Base-by-base conservation (phyloP, 2,888 invertebrate species). In the Melieria omissa region DNA sequence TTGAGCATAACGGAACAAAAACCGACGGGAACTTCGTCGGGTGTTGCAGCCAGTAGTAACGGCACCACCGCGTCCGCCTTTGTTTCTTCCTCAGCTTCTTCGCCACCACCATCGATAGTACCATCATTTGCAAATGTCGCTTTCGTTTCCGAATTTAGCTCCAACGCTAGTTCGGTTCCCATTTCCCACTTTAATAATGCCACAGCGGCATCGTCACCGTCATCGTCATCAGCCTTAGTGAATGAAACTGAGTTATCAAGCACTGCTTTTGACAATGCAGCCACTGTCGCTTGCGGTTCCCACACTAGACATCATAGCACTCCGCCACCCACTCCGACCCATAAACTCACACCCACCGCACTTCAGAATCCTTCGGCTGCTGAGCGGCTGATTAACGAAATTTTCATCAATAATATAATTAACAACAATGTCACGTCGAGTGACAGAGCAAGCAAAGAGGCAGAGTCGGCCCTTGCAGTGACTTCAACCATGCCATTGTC, bases 1-100 rank as follows among this genome's bases (percentile, higher is more conserved):
- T 86, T 92, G 73, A 90, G 90, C 74, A 90, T 92, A 79, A 90
- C 90, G 79, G 91, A 91, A 82, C 85, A 87, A 80, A 88, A 87
- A 81, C 86, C 86, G 79, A 77, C 85, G 76, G 84, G 85, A 66
- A 65, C 74, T 70, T 79, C 78, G 73, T 74, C 78, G 75, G 69
- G 75, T 67, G 73, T 79, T 74, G 77, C 77, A 78, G 76, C 81
- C 65, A 67, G 75, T 65, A 72, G 57, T 65, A 72, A 71, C 54
- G 71, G 76, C 65, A 72, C 74, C 63, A 77, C 68, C 16, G 12
- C 73, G 61, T 64, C 16, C 71, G 42, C 77, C 75, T 46, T 75
- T 70, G 61, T 54, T 52, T 73, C 64, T 45, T 55, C 70, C 29
- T 46, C 70, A n/a, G 55, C 72, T 54, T 65, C 54, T 55, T 65